Evolutionary conservation across 2,113 vertebrate species (phyloP), one percentile per base, ranked within the genome.

Genomic region (Leucopsar rothschildi): DNA sequence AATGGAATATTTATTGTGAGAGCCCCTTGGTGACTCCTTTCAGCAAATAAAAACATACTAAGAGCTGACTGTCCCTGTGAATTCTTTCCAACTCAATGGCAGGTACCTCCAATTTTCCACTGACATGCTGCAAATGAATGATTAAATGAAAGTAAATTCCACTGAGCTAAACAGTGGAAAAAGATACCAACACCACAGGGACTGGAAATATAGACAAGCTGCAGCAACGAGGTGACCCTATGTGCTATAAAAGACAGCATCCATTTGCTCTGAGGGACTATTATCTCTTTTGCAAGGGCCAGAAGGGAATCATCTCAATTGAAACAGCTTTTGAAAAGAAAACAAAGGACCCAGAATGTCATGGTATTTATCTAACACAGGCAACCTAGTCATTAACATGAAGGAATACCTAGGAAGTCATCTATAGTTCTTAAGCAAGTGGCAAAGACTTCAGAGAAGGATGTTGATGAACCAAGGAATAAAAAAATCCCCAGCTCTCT

Each of bases 71-170:
- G 89, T 85, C 86, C 80, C 76, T 88, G 37, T 76, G 82, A 93
- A 96, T 96, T 97, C 82, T 87, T 98, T 97, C 95, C 96, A 96
- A 95, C 77, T 95, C 95, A 97, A 23, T 92, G 93, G 90, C 88
- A 94, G 94, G 91, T 97, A 91, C 92, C 93, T 96, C 95, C 0
- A 1, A 95, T 94, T 97, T 97, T 97, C 96, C 95, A 90, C 90
- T 97, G 90, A 65, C 95, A 88, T 95, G 90, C 93, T 97, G 92
- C 79, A 95, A 97, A 97, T 92, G 95, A 96, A 95, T 91, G 90
- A 96, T 95, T 95, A 89, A 97, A 96, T 96, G 89, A 96, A 96
- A 95, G 94, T 96, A 94, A 97, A 98, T 97, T 97, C 97, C 97
- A 86, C 82, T 40, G 93, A 97, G 84, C 92, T 88, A 97, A 95